phyloP scores from a whole-genome alignment of 2,797 vertebrate genomes.

The Acanthornis magna region DNA sequence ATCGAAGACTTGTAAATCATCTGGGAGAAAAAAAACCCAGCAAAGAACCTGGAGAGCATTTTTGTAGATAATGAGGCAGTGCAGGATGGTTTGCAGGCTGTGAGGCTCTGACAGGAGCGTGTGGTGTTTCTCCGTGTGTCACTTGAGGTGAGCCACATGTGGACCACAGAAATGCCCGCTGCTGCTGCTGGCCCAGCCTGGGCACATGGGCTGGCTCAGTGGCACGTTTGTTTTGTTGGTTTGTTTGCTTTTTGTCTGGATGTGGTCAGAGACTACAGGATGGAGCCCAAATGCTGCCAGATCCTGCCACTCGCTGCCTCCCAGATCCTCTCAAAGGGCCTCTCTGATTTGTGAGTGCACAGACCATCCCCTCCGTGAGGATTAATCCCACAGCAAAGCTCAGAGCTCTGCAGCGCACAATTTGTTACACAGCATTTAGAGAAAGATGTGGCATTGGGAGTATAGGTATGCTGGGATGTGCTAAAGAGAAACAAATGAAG shows the following conservation, averaged over 20 bases:
- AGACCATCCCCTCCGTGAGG: not conserved
- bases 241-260: slow-evolving; percentile 59
- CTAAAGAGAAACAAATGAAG: not conserved
- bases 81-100: not conserved
- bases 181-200: not conserved
- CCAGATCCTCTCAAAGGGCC: not conserved
- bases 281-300: not conserved
- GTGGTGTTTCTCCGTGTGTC: not conserved
- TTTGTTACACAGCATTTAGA: not conserved
- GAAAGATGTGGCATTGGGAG: not conserved
- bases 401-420: not conserved
- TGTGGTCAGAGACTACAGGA: not conserved
- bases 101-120: not conserved
- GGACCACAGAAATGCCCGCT: not conserved
- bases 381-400: not conserved
- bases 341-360: not conserved
- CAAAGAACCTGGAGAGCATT: not conserved
- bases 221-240: not conserved
- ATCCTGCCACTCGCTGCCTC: not conserved
- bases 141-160: not conserved
- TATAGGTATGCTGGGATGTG: not conserved
- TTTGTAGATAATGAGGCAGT: not conserved
- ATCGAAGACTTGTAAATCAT: not conserved
- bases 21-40: not conserved
- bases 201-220: not conserved